These are phyloP conservation scores for Clarias gariepinus DNA, from an alignment of 2,113 vertebrate genomes.

Conservation along the genomic window DNA sequence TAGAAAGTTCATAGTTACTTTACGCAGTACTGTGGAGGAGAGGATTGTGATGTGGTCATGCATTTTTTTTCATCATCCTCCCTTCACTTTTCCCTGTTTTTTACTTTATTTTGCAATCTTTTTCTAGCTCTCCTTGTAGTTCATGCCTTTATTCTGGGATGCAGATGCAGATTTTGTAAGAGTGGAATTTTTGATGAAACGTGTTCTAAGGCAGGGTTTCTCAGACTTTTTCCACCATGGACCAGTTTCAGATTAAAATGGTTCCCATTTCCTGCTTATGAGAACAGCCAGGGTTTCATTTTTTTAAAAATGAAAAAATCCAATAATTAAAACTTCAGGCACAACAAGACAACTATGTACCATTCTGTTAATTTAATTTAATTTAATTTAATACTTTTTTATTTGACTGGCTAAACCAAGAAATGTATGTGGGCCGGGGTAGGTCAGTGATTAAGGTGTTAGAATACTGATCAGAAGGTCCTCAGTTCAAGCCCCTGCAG, in stretches of 20 bases:
- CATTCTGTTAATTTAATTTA: neutral
- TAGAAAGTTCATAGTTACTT: slow-evolving; percentile 13
- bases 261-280: neutral
- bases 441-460: too few relatives aligned
- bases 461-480: too few relatives aligned
- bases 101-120: neutral
- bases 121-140: neutral
- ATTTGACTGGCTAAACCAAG: neutral
- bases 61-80: neutral
- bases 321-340: neutral
- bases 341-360: neutral
- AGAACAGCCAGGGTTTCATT: neutral
- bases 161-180: neutral
- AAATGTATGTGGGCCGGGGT: neutral
- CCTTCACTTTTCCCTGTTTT: neutral
- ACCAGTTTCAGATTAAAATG: neutral
- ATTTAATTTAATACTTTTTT: neutral
- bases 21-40: neutral
- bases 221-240: neutral
- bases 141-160: neutral
- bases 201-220: neutral
- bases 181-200: neutral
- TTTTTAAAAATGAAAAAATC: neutral
- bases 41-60: slow-evolving; percentile 6
- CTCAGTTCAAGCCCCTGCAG: too few relatives aligned